Conservation (phyloP, 1,140 invertebrate genomes). For the Sinella curviseta region DNA sequence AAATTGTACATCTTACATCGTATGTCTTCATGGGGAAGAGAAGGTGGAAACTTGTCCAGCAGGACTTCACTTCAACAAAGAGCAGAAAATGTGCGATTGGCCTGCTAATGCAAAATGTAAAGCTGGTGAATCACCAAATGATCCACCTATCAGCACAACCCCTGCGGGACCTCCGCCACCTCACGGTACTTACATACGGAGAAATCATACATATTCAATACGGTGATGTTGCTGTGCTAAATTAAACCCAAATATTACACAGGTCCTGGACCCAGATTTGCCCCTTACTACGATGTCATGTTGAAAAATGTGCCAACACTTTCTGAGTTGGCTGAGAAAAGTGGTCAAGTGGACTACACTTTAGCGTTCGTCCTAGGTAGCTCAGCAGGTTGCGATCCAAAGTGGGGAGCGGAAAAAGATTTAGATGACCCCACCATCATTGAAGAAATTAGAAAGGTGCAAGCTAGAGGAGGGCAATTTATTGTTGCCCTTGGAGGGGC, state of each 20-base stretch:
- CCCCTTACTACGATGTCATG: conserved; percentile 42
- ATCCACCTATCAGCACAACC: not conserved
- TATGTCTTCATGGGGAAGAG: conserved; percentile 34
- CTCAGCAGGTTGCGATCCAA: conserved; percentile 47
- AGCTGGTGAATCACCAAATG: not conserved
- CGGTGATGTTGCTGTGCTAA: not conserved
- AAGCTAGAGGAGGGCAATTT: conserved; percentile 46
- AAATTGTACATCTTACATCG: conserved; percentile 23
- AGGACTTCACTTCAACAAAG: conserved; percentile 31
- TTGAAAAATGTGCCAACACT: conserved; percentile 33
- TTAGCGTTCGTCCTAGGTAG: conserved; percentile 50
- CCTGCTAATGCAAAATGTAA: conserved; percentile 33
- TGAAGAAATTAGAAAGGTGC: conserved; percentile 42
- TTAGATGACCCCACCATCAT: conserved; percentile 47
- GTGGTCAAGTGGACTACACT: conserved; percentile 43
- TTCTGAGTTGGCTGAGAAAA: conserved; percentile 40
- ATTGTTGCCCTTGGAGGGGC: conserved; percentile 48
- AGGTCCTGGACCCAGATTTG: conserved; percentile 34
- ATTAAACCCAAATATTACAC: not conserved
- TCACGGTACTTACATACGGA: conserved; percentile 21
- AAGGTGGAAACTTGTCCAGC: conserved; percentile 24
- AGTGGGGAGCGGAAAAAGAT: conserved; percentile 46
- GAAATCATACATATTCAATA: conserved; percentile 9
- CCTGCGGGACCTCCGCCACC: conserved; percentile 24
- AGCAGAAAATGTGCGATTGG: conserved; percentile 37